These are phyloP conservation scores for Drosophila malerkotliana DNA, from an alignment of 1,140 invertebrate genomes.

Conservation along the genomic window DNA sequence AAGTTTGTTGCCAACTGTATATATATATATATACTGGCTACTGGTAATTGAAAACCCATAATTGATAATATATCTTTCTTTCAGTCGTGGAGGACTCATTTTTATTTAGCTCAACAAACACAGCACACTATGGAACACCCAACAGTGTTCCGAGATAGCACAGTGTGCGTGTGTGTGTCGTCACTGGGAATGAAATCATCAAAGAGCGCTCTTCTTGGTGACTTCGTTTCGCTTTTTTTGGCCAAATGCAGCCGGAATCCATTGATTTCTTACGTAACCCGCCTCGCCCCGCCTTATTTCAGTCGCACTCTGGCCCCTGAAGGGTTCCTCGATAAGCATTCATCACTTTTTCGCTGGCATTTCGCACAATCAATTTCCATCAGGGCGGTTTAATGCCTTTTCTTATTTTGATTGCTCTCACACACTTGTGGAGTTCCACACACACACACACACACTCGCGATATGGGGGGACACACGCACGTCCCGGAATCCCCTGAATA, in stretches of 20 bases:
- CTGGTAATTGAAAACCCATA: background rate
- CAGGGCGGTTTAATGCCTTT: slow-evolving; percentile 48
- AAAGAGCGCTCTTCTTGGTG: slow-evolving; percentile 29
- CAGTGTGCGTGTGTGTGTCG: slow-evolving; percentile 50
- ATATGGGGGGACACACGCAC: background rate
- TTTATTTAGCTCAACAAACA: slow-evolving; percentile 38
- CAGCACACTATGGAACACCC: background rate
- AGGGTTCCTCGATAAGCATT: slow-evolving; percentile 13
- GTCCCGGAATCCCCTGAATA: background rate
- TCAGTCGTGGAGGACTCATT: slow-evolving; percentile 20
- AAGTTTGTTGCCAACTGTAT: background rate
- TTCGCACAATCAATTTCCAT: slow-evolving; percentile 66
- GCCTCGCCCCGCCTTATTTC: slow-evolving; percentile 53
- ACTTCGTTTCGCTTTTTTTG: slow-evolving; percentile 38
- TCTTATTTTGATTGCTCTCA: slow-evolving; percentile 76
- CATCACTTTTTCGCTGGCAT: slow-evolving; percentile 42
- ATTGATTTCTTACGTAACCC: slow-evolving; percentile 68
- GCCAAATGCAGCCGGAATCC: slow-evolving; percentile 64
- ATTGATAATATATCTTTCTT: background rate
- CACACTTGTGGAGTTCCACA: slow-evolving; percentile 73
- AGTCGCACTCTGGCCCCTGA: slow-evolving; percentile 31
- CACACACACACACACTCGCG: slow-evolving; percentile 21
- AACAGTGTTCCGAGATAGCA: no score
- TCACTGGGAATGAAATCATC: slow-evolving; percentile 78
- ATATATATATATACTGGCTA: no score